Percentiles rank a stretch among this genome's conserved stretches.
These are phyloP conservation scores for Ammospiza nelsoni DNA, from an alignment of 2,113 vertebrate genomes.

Conservation along the genomic window DNA sequence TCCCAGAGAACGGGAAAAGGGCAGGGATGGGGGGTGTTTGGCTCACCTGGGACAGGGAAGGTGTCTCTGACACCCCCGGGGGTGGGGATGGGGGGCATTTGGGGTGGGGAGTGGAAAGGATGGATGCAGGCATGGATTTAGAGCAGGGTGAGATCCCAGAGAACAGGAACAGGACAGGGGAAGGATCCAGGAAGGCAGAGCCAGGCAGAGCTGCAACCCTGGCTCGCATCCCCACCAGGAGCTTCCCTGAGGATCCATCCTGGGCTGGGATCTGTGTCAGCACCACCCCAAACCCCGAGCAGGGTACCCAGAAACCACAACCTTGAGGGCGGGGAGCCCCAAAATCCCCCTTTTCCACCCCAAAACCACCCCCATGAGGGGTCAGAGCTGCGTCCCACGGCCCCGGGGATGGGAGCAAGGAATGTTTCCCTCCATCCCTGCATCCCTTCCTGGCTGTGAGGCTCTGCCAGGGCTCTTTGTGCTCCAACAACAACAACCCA, in stretches of 20 bases:
- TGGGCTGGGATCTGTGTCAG: rapidly evolving
- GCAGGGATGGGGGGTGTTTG: too few species aligned
- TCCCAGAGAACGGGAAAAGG: too few species aligned
- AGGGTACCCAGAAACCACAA: rapidly evolving
- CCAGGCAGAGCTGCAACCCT: background rate
- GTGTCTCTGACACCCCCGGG: too few species aligned
- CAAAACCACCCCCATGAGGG: rapidly evolving
- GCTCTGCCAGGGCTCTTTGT: background rate
- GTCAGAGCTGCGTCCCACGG: rapidly evolving
- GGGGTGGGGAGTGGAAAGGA: too few species aligned
- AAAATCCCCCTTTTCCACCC: rapidly evolving
- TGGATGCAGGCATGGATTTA: too few species aligned
- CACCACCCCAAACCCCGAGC: background rate
- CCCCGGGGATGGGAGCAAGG: background rate
- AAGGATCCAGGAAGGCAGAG: background rate
- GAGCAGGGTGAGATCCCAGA: too few species aligned
- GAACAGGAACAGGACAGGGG: background rate
- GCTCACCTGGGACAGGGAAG: too few species aligned
- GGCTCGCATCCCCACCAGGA: background rate
- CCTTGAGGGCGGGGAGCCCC: background rate
- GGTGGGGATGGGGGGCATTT: too few species aligned
- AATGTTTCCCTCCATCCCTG: rapidly evolving
- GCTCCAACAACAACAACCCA: background rate
- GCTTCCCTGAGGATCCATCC: background rate
- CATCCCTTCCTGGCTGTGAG: background rate